Evolutionary conservation across 2,113 vertebrate genomes (phyloP).

Genomic region (Pseudopodoces humilis): DNA sequence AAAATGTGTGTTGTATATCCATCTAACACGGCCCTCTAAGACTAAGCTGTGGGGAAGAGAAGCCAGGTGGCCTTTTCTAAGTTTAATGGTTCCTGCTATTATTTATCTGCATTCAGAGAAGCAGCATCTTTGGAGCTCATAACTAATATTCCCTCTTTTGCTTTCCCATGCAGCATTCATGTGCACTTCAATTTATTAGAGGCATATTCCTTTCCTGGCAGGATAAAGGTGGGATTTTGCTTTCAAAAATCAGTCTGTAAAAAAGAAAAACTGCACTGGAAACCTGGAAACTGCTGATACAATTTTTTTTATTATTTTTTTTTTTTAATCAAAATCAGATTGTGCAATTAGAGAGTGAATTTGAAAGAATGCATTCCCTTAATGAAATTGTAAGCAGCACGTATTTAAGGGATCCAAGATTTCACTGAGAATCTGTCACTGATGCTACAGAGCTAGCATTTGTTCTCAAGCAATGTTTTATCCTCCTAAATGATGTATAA

Average conservation of each 20-base stretch:
- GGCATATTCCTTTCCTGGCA: background rate
- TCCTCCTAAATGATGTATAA: background rate
- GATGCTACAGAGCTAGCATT: background rate
- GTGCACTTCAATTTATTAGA: background rate
- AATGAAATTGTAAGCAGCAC: background rate
- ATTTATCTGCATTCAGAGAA: constrained; percentile 62
- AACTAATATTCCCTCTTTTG: constrained; percentile 23
- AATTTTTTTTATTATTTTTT: background rate
- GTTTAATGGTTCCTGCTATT: constrained; percentile 49
- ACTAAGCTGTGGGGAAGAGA: constrained; percentile 40
- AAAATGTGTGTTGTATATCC: constrained; percentile 46
- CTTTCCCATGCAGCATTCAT: constrained; percentile 11
- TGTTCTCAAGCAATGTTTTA: background rate
- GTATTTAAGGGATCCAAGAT: background rate
- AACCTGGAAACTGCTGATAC: background rate
- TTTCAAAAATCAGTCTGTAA: background rate
- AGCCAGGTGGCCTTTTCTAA: constrained; percentile 39
- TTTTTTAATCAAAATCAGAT: background rate
- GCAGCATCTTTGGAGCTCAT: constrained; percentile 38
- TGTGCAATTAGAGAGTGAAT: background rate
- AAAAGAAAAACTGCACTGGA: background rate
- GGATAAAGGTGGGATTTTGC: background rate
- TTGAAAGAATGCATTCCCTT: background rate
- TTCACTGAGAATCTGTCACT: background rate
- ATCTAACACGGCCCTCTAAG: background rate